phyloP scores from a whole-genome alignment of 2,113 vertebrate species.

The Megatriorchis doriae region DNA sequence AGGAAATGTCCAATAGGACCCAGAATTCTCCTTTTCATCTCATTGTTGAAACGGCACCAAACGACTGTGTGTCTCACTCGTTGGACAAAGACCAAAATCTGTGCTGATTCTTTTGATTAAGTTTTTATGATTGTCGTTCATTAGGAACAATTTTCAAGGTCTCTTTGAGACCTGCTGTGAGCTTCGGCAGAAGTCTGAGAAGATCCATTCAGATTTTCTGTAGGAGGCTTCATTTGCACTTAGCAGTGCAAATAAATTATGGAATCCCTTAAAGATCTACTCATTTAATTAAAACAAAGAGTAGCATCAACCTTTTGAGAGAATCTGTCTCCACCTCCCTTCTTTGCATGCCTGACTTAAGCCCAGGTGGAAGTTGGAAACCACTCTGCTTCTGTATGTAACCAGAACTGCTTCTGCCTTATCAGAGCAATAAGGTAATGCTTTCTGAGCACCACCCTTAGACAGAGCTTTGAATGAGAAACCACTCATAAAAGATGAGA shows the following conservation, averaged over 20 bases:
- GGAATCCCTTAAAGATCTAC: neutral
- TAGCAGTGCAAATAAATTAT: neutral
- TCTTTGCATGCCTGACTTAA: neutral
- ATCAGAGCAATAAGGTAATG: neutral
- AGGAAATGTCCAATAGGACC: neutral
- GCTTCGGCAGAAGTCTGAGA: neutral
- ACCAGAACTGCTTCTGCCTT: neutral
- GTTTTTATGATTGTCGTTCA: neutral
- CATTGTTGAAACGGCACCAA: neutral
- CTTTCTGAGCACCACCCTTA: neutral
- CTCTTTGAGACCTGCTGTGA: neutral
- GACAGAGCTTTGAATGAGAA: neutral
- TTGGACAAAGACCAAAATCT: neutral
- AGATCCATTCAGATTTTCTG: neutral
- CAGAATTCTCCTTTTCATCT: neutral
- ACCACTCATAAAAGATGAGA: neutral
- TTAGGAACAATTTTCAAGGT: neutral
- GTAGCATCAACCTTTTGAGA: neutral
- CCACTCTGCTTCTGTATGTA: neutral
- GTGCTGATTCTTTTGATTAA: neutral
- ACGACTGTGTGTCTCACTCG: neutral
- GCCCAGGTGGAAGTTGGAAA: neutral
- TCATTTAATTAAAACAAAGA: neutral
- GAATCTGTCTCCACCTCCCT: neutral
- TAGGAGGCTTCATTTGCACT: neutral